Conservation (phyloP, 2,113 vertebrate genomes). For the Eubucco bourcierii region DNA sequence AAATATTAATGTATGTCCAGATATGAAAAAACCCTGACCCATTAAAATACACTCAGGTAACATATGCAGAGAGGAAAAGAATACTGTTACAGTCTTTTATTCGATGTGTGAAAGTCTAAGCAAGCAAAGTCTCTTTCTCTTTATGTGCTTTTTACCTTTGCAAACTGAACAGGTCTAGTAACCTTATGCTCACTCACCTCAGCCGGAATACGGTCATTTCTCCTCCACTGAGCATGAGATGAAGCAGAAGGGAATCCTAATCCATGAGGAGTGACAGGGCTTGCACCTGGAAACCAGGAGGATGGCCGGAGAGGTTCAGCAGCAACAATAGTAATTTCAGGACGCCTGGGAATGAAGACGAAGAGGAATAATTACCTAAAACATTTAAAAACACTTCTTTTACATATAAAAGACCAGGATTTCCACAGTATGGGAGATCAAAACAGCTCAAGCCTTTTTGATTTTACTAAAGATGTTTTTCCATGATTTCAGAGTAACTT, state of each 20-base stretch:
- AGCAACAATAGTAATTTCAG: constrained; percentile 91
- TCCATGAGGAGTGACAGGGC: constrained; percentile 65
- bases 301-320: constrained; percentile 83
- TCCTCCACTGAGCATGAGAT: constrained; percentile 79
- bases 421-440: background rate
- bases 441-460: background rate
- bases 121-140: background rate
- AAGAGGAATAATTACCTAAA: background rate
- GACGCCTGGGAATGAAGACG: constrained; percentile 75
- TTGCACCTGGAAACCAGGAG: constrained; percentile 82
- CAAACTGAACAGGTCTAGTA: background rate
- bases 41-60: background rate
- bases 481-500: background rate
- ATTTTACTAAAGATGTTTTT: background rate
- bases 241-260: constrained; percentile 80
- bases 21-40: background rate
- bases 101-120: background rate
- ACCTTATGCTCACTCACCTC: constrained; percentile 78
- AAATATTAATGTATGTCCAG: background rate
- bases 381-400: background rate
- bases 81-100: background rate
- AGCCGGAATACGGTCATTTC: constrained; percentile 74
- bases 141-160: background rate
- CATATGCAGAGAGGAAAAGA: background rate
- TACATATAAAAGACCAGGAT: background rate